Evolutionary conservation across 2,888 invertebrate genomes (phyloP).

Genomic region (Theretra japonica): DNA sequence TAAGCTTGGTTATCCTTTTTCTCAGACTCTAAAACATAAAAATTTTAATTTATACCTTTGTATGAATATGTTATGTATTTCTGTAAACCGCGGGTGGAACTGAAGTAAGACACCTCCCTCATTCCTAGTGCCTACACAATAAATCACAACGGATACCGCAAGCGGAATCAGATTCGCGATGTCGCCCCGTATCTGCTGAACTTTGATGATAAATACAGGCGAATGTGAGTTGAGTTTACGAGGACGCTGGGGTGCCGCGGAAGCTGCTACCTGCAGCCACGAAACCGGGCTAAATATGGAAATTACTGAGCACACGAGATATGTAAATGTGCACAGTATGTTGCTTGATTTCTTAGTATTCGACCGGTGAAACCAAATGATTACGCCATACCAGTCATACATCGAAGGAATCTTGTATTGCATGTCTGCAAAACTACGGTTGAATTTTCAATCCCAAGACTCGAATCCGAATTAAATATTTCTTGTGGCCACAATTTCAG

Average conservation of each 20-base stretch:
- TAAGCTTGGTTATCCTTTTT: too few relatives aligned
- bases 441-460: too few relatives aligned
- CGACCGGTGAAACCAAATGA: not conserved
- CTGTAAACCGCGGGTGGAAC: not conserved
- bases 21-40: too few relatives aligned
- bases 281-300: slow-evolving; percentile 39
- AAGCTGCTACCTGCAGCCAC: slow-evolving; percentile 41
- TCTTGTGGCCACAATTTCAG: not conserved
- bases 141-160: slow-evolving; percentile 52
- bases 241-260: slow-evolving; percentile 62
- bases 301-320: not conserved
- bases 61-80: not conserved
- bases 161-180: slow-evolving; percentile 82
- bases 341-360: not conserved
- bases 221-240: slow-evolving; percentile 66
- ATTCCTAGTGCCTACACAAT: slow-evolving; percentile 32
- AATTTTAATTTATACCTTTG: too few relatives aligned
- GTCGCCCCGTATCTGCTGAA: slow-evolving; percentile 82
- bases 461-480: too few relatives aligned
- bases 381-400: too few relatives aligned
- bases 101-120: slow-evolving; percentile 9
- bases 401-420: too few relatives aligned
- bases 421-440: too few relatives aligned
- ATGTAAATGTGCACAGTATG: not conserved
- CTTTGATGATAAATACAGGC: slow-evolving; percentile 81